Conservation (phyloP, 2,797 vertebrate species). For the Syndactyla subalaris region DNA sequence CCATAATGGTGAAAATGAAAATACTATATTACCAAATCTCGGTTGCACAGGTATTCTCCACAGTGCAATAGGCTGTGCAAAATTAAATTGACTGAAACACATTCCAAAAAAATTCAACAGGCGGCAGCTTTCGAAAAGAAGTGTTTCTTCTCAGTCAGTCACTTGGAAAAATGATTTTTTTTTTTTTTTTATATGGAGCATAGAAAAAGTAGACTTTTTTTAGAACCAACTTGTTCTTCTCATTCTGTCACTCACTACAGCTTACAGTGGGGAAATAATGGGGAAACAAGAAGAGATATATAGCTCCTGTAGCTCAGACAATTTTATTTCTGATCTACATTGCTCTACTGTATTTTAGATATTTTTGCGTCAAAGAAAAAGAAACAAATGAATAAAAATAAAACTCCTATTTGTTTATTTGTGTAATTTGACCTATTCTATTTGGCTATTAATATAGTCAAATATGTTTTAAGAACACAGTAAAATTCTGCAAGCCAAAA, state of each 20-base stretch:
- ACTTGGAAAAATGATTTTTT: neutral
- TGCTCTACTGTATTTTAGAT: neutral
- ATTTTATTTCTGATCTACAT: neutral
- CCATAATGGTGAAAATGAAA: neutral
- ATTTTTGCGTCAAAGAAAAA: neutral
- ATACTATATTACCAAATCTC: neutral
- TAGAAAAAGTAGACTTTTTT: neutral
- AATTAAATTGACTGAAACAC: neutral
- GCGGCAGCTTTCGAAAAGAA: neutral
- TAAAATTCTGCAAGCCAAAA: neutral
- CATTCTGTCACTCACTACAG: neutral
- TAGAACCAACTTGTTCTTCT: neutral
- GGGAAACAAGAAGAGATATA: neutral
- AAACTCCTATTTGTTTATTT: neutral
- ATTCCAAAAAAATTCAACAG: neutral
- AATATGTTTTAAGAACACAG: neutral
- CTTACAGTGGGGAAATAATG: fast-evolving
- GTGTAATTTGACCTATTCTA: neutral
- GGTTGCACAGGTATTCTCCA: neutral
- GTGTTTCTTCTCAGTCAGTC: neutral
- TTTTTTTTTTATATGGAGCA: neutral
- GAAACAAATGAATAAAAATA: neutral
- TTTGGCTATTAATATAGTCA: neutral
- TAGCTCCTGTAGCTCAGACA: neutral
- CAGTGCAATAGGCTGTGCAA: neutral